Evolutionary conservation across 2,888 invertebrate genomes (phyloP).

Genomic region (Hemaris fuciformis): DNA sequence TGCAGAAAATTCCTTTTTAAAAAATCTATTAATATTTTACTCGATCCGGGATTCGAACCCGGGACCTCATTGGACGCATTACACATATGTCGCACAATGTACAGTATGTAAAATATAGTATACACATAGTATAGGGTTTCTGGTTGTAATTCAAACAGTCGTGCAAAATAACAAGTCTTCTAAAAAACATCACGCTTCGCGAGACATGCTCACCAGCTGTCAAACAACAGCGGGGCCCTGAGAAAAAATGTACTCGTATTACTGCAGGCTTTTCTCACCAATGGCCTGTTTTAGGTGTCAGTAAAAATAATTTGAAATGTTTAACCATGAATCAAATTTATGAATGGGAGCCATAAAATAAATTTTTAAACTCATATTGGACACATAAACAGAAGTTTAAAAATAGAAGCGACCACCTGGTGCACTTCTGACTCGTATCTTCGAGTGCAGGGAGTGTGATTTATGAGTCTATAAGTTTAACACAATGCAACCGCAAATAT

Average conservation of each 20-base stretch:
- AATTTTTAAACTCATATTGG: conserved; percentile 66
- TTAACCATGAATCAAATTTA: conserved; percentile 60
- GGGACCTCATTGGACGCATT: too few species aligned
- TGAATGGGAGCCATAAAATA: conserved; percentile 72
- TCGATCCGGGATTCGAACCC: too few species aligned
- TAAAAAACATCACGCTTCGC: conserved; percentile 75
- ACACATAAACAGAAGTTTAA: conserved; percentile 65
- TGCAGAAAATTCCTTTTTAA: too few species aligned
- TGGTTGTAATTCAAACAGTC: conserved; percentile 66
- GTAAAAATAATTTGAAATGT: conserved; percentile 9
- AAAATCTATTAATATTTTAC: too few species aligned
- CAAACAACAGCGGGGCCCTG: conserved; percentile 29
- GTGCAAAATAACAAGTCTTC: conserved; percentile 54
- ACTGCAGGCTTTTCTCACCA: conserved; percentile 9
- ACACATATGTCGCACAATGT: too few species aligned
- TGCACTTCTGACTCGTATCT: conserved; percentile 51
- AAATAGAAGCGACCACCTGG: conserved; percentile 77
- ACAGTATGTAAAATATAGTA: too few species aligned
- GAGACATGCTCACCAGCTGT: conserved; percentile 67
- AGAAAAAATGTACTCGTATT: conserved; percentile 28
- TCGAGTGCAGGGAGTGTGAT: conserved; percentile 65
- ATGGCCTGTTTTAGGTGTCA: background rate
- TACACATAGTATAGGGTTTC: conserved; percentile 49
- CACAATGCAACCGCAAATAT: conserved; percentile 74
- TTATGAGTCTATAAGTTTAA: conserved; percentile 60